A percentile compares a stretch with the other conserved stretches of the same genome.
phyloP scores from a whole-genome alignment of 2,113 vertebrate species.

The Dicaeum eximium region DNA sequence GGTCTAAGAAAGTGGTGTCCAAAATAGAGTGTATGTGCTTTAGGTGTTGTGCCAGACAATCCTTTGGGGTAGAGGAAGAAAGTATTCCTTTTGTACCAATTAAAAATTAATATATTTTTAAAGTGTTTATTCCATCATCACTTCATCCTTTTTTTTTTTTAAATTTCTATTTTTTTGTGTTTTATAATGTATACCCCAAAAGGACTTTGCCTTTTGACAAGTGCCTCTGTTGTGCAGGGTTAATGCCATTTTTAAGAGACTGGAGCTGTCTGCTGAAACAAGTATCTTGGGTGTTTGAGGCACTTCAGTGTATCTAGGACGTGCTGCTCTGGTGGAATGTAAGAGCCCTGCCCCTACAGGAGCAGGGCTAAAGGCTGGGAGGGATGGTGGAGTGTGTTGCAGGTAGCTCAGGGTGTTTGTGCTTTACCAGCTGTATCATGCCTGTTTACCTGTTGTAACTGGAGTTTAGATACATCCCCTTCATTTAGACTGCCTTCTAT shows the following conservation, averaged over 20 bases:
- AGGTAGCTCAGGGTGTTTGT: background rate
- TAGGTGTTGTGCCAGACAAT: background rate
- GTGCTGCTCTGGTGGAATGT: background rate
- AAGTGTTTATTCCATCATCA: background rate
- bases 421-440: background rate
- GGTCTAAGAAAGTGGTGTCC: background rate
- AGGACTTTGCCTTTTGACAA: background rate
- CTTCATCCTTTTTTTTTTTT: background rate
- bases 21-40: background rate
- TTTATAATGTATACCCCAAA: background rate
- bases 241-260: background rate
- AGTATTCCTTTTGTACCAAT: background rate
- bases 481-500: background rate
- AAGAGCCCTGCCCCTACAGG: background rate
- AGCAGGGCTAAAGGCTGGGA: background rate
- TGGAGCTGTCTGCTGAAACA: background rate
- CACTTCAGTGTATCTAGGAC: fast-evolving
- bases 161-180: background rate
- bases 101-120: background rate
- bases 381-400: background rate
- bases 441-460: background rate
- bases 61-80: background rate
- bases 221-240: background rate
- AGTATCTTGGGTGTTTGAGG: background rate
- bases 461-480: background rate